Base-by-base conservation (phyloP, 2,888 invertebrate species). In the Hypolimnas misippus region DNA sequence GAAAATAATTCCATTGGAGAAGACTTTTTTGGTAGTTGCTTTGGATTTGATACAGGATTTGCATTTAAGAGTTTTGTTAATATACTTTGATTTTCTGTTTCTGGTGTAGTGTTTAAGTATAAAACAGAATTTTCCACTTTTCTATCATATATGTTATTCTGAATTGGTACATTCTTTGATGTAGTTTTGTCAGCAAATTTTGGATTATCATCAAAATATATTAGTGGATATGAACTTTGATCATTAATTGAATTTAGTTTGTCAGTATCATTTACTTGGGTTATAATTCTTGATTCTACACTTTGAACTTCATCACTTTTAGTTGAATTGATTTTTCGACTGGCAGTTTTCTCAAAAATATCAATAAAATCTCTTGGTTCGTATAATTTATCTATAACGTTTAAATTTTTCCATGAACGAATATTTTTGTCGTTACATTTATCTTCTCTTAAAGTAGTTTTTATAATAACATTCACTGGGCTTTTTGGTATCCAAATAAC, bases 41-140 rank as follows among this genome's bases (percentile, higher is more conserved):
- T 91, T 4, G 91, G 91, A 68, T 89, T 86, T 35, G 84, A 77
- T 14, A 89, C 91, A 38, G 91, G 91, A 73, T 77, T 84, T 29
- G 75, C 71, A 73, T 87, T 84, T 3, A 83, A 69, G n/a, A 84
- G 65, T 67, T 77, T 82, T 44, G 63, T 71, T 25, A 17, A 50
- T 8, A 25, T 38, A 17, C 25, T 56, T 44, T 67, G 64, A 31
- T 62, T 71, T 6, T 67, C 68, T 21, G 12, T 21, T 14, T 63
- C 68, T 46, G 49, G 19, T 19, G 8, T 7, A 3, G 35, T 7
- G 2, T 60, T 55, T 56, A 63, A 33, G 31, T 54, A 35, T 17
- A 60, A 51, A 16, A 60, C 33, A n/a, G 38, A 44, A 40, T 64
- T 52, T 12, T 56, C 60, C 12, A 42, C 38, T 40, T 51, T 14